Evolutionary conservation across 64 coral and sea anemone genomes (phyloP).

Genomic region (Montipora sp.): DNA sequence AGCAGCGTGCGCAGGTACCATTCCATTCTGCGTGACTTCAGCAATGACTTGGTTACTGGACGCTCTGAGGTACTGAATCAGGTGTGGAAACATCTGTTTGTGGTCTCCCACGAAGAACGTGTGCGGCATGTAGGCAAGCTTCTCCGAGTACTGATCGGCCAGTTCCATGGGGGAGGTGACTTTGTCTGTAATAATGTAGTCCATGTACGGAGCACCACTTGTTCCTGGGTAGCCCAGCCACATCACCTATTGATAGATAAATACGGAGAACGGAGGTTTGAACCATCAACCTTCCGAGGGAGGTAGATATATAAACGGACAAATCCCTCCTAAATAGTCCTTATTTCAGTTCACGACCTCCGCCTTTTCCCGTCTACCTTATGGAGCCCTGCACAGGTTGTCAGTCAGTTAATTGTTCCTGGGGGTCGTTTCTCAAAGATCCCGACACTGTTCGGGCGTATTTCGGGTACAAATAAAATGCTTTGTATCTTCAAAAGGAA

Average conservation of each 20-base stretch:
- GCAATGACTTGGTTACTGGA: constrained; percentile 57
- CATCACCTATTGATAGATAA: constrained; percentile 72
- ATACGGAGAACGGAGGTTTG: not conserved
- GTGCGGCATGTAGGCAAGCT: constrained; percentile 92
- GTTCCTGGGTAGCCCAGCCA: constrained; percentile 98
- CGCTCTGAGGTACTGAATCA: constrained; percentile 84
- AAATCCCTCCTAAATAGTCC: too few species aligned
- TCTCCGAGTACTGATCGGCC: constrained; percentile 93
- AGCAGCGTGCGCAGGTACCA: constrained; percentile 58
- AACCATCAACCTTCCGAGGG: too few species aligned
- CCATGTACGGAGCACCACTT: constrained; percentile 99
- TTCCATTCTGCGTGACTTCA: constrained; percentile 63
- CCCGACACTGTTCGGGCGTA: too few species aligned
- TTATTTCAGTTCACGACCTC: too few species aligned
- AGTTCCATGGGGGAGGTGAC: constrained; percentile 87
- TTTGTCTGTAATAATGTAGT: constrained; percentile 96
- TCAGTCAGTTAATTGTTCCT: too few species aligned
- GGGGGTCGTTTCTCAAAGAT: too few species aligned
- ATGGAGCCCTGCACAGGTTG: too few species aligned
- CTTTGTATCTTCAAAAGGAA: too few species aligned
- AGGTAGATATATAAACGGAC: too few species aligned
- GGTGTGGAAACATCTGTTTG: constrained; percentile 99
- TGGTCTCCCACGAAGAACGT: constrained; percentile 99
- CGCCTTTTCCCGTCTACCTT: too few species aligned
- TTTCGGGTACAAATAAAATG: too few species aligned